Evolutionary conservation across 1,140 invertebrate genomes (phyloP), one percentile per base, ranked within the genome.

Genomic region (Centruroides sculpturatus): DNA sequence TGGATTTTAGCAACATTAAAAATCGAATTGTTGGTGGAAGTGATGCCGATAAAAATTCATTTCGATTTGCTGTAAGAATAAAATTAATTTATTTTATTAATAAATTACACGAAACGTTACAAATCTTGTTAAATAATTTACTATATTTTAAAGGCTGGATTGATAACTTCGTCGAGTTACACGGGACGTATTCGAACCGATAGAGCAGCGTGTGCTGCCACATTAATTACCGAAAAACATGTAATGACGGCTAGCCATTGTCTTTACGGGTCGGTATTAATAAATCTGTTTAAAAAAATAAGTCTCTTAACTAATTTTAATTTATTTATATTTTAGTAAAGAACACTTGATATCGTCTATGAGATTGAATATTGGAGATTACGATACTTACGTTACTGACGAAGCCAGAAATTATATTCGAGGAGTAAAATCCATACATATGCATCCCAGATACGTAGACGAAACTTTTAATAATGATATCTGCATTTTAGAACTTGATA

Each of bases 201-300:
- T 41, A 1, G 0, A 8, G 41, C 41, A 41, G 8, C 8, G 41
- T 73, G 73, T 61, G 72, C 70, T 41, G 73, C 66, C 2, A 69
- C 66, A 50, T 62, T 75, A 11, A 66, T 74, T 35, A 65, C 67
- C n/a, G 65, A 69, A 23, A 62, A 66, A 12, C 73, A 72, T 68
- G 64, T 74, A 6, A 35, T 74, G 12, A 74, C 73, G 8, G 73
- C 73, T 57, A 69, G 69, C 7, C 73, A 75, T 64, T 75, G 73
- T 64, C 53, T 73, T n/a, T 56, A 60, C 12, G 52, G 50, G 63
- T 64, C 23, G 2, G 23, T 23, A 23, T 23, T 23, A 23, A 23
- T 23, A 23, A 23, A 23, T 23, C 23, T 23, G 2, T 23, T 23
- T 23, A 1, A 23, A 23, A 23, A 23, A 0, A 23, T 1, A 23